Base-by-base conservation (phyloP, 2,113 vertebrate genomes). In the Sprattus sprattus region DNA sequence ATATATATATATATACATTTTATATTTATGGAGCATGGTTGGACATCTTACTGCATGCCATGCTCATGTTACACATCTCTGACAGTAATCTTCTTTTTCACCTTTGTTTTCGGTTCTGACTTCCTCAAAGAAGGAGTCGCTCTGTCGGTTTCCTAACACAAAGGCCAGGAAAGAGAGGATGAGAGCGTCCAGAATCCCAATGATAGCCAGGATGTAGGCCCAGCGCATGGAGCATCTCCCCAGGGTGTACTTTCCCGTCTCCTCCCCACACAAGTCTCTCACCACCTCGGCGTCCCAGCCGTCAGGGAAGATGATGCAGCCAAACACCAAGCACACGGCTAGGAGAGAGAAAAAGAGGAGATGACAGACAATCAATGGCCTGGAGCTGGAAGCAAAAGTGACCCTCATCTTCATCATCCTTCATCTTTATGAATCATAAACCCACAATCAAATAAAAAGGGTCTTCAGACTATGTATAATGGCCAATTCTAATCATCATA, bases 251-350 rank as follows among this genome's bases (percentile, higher is more conserved):
- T 98, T 98, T 93, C 97, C 98, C 39, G 98, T 95, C 89, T 97
- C 96, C 92, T 98, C 97, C 89, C 97, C 98, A 83, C 98, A 99
- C 97, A 98, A 97, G 90, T 97, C 96, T 92, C 96, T 96, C 91
- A 99, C 97, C 93, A 98, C 97, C 89, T 98, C 97, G 47, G 97
- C 97, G 87, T 99, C 98, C 98, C 97, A 99, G 91, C 98, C 98
- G 84, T 99, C 96, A 0, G 98, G 98, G 92, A 98, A 99, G 94
- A 99, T 99, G 96, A 99, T 97, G 93, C 98, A 99, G 91, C 98
- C 98, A 92, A 99, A 96, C 88, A 99, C 96, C 93, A 99, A 96
- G 93, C 97, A 99, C 92, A 96, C 97, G 32, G 47, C 47, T 0
- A 15, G 32, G 54, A 75, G 28, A 82, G 22, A 57, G 45, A 25